Evolutionary conservation across 30 jellyfish, hydroid and myxozoan genomes (phyloP), one percentile per base, ranked within the genome.

Genomic region (Aurelia sp.): DNA sequence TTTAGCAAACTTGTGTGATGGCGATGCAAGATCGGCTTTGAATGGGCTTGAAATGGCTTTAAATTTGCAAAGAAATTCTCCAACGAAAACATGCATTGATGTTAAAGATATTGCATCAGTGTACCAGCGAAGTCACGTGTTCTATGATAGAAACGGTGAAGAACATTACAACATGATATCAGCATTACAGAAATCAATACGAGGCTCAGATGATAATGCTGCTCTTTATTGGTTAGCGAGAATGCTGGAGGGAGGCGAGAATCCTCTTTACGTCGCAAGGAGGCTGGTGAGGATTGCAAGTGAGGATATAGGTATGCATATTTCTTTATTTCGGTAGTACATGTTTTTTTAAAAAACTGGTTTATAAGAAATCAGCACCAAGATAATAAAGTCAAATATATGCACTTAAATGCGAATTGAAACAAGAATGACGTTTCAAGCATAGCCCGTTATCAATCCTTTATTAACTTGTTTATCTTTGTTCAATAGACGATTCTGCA

Each of bases 241-340:
- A 58, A 93, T 93, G 98, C 71, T 93, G 83, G 97, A 88, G 60
- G 98, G 98, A 18, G 98, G 98, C 18, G 98, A 93, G 40, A 73
- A 76, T 16, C 98, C 98, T 30, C 71, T 93, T 71, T 93, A 88
- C 78, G 73, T 93, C 23, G 98, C 98, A 47, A 77, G 98, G 66
- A 58, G 98, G 68, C 75, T 93, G 79, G 90, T 93, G 10, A 91
- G 98, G 33, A 76, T 85, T 27, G 97, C 98, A 20, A 81, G 96
- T 71, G 98, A 93, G 65, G 98, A 93, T 88, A 89, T 93, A 23
- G 98, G 98, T 92, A 50, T 12, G 73, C 21, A 44, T 5, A 10
- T 44, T 44, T 44, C 55, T 44, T 44, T 44, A 44, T 44, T 44
- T 44, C 15, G 15, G 55, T 5, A 10, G 55, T 44, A 7, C 9